These are phyloP conservation scores for Spinus pinus DNA, from an alignment of 2,797 vertebrate species.

Conservation along the genomic window DNA sequence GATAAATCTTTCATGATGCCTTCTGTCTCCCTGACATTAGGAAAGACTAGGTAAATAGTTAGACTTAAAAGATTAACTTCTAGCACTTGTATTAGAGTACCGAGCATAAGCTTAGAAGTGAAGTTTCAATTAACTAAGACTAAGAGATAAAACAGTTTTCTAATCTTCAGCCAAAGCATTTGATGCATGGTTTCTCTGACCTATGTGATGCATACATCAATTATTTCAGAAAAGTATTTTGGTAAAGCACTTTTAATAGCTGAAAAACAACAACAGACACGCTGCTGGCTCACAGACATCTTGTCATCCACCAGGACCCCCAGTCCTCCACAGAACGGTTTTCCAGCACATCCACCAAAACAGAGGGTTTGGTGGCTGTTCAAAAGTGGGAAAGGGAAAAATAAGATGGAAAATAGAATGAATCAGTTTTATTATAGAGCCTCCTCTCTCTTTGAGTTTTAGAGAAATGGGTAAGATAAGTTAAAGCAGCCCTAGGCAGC, in stretches of 20 bases:
- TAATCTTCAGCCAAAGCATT: not conserved
- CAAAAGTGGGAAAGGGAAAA: not conserved
- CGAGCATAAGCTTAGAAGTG: not conserved
- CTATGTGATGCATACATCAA: not conserved
- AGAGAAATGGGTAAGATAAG: not conserved
- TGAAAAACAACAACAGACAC: not conserved
- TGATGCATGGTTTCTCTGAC: not conserved
- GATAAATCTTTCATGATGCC: not conserved
- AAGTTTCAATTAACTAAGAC: not conserved
- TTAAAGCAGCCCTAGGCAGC: not conserved
- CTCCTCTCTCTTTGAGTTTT: not conserved
- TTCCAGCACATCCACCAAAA: not conserved
- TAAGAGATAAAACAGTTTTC: not conserved
- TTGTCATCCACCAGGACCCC: not conserved
- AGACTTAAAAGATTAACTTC: constrained; percentile 37
- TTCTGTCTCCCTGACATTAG: not conserved
- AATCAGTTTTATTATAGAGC: not conserved
- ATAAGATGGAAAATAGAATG: not conserved
- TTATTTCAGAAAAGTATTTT: not conserved
- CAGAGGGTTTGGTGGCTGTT: not conserved
- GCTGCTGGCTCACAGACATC: not conserved
- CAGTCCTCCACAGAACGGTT: not conserved
- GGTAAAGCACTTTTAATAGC: not conserved
- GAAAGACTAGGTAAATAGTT: not conserved
- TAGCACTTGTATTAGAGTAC: not conserved